Evolutionary conservation across 92 coral and sea anemone species (phyloP).

Genomic region (Umimayanthus kanabou): DNA sequence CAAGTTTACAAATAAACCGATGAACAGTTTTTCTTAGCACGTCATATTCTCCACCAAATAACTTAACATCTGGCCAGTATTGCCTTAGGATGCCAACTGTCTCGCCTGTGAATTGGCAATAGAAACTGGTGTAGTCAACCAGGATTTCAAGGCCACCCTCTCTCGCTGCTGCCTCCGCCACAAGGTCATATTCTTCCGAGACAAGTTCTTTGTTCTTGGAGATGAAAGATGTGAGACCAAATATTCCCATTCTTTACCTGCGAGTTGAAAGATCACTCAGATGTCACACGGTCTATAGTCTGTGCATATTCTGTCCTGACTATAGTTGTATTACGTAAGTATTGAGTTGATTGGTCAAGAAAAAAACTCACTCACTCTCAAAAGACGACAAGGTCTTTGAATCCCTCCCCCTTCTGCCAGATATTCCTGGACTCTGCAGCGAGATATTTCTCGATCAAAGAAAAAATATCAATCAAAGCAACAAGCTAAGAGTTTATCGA

Average conservation of each 20-base stretch:
- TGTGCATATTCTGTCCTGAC: background rate
- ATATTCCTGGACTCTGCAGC: too few relatives aligned
- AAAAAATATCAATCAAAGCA: too few relatives aligned
- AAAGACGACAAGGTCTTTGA: too few relatives aligned
- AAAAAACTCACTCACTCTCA: too few relatives aligned
- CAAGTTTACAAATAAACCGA: slow-evolving; percentile 16
- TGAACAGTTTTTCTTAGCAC: slow-evolving; percentile 1
- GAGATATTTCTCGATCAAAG: too few relatives aligned
- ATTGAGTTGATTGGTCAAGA: too few relatives aligned
- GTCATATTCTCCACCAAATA: slow-evolving; percentile 42
- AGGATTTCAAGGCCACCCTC: slow-evolving; percentile 34
- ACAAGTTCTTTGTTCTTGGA: slow-evolving; percentile 5
- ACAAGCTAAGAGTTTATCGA: too few relatives aligned
- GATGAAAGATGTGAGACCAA: slow-evolving; percentile 21
- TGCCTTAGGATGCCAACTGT: background rate
- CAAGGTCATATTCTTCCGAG: slow-evolving; percentile 36
- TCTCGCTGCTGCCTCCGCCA: slow-evolving; percentile 26
- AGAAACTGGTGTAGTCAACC: slow-evolving; percentile 23
- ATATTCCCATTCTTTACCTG: slow-evolving; percentile 34
- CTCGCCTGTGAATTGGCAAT: background rate
- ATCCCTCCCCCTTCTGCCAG: too few relatives aligned
- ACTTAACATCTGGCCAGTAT: background rate
- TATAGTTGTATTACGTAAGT: too few relatives aligned
- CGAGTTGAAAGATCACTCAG: background rate
- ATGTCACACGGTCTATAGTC: background rate